Base-by-base conservation (phyloP, 2,113 vertebrate genomes). In the Etheostoma cragini region DNA sequence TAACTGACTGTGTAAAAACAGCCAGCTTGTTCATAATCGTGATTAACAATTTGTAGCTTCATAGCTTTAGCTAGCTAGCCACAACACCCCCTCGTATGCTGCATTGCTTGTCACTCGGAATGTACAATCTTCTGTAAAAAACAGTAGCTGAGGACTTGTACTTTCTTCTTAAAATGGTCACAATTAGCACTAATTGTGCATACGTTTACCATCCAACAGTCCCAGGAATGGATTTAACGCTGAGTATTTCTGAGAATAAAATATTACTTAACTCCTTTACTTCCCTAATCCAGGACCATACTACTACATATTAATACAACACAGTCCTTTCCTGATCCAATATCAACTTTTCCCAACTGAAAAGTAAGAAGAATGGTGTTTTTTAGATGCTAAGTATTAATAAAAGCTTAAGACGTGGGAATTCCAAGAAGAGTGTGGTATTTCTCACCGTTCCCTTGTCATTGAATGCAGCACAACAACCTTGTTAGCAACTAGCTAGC, bases 381-480 rank as follows among this genome's bases (percentile, higher is more conserved):
- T 24, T 53, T 3, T 11, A 5, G 0, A 1, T 19, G 8, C 11
- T 26, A 60, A 49, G 10, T 16, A 8, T 2, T 1, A 13, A 15
- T 17, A 10, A 50, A 22, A 19, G 1, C 2, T 46, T 63, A n/a
- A 8, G 4, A 1, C 24, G 2, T 10, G 5, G 5, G 2, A 14
- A 38, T 1, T 35, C 0, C 19, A 15, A 46, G 1, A 0, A 14
- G 0, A 47, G 3, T 0, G 0, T 1, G 7, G 2, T 3, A 33
- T 72, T 74, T 19, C 46, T 50, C 14, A 54, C 8, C 0, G 4
- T 3, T 14, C 5, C 3, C 5, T 3, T 35, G 67, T 14, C 58
- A 11, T 2, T 75, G 75, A 90, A 86, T 15, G 72, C 26, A 66
- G 30, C 83, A 70, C 35, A 58, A 22, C 73, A 87, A 62, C 72